phyloP scores from a whole-genome alignment of 2,888 invertebrate species.

The Apamea monoglypha region DNA sequence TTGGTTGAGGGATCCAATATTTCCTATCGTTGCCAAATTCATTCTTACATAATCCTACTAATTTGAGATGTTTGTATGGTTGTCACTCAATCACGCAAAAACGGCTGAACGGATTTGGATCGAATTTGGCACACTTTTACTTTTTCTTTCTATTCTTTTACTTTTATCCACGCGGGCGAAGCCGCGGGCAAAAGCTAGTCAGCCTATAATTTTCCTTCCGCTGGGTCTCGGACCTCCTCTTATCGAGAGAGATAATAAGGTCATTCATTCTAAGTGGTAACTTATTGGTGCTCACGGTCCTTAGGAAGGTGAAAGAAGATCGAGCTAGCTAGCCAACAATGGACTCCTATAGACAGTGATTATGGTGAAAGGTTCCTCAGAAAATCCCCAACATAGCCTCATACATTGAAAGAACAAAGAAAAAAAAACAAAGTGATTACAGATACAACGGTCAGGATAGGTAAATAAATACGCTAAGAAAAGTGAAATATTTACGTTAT shows the following conservation, averaged over 20 bases:
- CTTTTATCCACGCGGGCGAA: not conserved
- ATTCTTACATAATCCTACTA: not conserved
- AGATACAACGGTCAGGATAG: not conserved
- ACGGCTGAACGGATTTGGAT: not conserved
- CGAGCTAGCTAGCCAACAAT: slow-evolving; percentile 12
- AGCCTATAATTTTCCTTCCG: not conserved
- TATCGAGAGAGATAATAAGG: not conserved
- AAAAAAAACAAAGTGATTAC: not conserved
- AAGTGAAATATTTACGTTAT: not conserved
- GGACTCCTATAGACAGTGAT: not conserved
- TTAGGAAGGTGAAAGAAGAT: slow-evolving; percentile 6
- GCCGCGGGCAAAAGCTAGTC: not conserved
- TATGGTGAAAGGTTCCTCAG: not conserved
- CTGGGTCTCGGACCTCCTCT: not conserved
- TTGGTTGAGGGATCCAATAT: not conserved
- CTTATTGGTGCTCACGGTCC: not conserved
- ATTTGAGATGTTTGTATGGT: not conserved
- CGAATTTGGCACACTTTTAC: not conserved
- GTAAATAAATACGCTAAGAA: slow-evolving; percentile 1
- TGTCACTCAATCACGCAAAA: not conserved
- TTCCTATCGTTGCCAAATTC: not conserved
- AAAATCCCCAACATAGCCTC: slow-evolving; percentile 15
- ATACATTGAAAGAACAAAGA: not conserved
- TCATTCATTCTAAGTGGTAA: not conserved
- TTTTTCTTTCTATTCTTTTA: too few relatives aligned